These are phyloP conservation scores for Sesia bembeciformis DNA, from an alignment of 2,888 invertebrate species.

Conservation along the genomic window DNA sequence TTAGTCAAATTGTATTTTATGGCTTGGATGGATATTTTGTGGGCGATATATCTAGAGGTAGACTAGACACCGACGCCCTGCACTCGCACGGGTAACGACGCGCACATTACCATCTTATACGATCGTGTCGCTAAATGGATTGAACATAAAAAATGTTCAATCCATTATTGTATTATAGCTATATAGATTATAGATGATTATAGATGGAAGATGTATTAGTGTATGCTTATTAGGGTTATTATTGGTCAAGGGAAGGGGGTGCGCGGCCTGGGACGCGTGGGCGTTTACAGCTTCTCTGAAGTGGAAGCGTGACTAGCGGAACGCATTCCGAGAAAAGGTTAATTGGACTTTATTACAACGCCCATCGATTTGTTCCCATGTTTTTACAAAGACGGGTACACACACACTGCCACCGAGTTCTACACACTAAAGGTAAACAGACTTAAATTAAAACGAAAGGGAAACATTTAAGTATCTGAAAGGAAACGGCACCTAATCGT, in stretches of 20 bases:
- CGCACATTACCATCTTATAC: conserved; percentile 11
- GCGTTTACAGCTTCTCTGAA: conserved; percentile 21
- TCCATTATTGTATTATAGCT: conserved; percentile 17
- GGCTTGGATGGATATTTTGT: conserved; percentile 23
- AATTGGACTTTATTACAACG: conserved; percentile 32
- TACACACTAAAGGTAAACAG: too few relatives aligned
- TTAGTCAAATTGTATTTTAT: conserved; percentile 41
- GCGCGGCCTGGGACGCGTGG: conserved; percentile 19
- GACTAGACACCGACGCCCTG: conserved; percentile 8
- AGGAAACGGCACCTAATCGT: too few relatives aligned
- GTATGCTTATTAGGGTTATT: not conserved
- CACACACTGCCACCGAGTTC: too few relatives aligned
- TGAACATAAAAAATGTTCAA: conserved; percentile 20
- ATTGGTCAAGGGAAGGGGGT: conserved; percentile 17
- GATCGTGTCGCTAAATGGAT: conserved; percentile 16
- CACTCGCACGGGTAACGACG: conserved; percentile 10
- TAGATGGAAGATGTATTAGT: not conserved
- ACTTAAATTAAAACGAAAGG: too few relatives aligned
- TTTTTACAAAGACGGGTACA: not conserved
- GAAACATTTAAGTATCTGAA: too few relatives aligned
- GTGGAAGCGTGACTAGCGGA: conserved; percentile 11
- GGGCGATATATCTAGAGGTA: conserved; percentile 21
- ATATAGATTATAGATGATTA: not conserved
- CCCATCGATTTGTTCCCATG: not conserved
- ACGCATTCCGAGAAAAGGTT: conserved; percentile 36